These are phyloP conservation scores for Chaetura pelagica DNA, from an alignment of 2,113 vertebrate species.

Conservation along the genomic window DNA sequence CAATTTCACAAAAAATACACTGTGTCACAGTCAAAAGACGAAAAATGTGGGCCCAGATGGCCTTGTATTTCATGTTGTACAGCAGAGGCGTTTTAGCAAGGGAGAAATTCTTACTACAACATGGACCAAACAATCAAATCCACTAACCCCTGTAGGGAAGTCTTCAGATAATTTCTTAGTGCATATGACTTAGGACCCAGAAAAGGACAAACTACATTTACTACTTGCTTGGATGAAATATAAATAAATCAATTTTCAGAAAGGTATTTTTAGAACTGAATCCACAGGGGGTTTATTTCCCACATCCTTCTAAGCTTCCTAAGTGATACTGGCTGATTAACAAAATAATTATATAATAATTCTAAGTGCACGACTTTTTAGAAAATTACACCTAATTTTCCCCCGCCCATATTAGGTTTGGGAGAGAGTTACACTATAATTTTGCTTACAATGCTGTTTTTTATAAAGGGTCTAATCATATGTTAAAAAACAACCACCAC, in stretches of 20 bases:
- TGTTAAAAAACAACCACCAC: not conserved
- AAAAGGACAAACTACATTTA: not conserved
- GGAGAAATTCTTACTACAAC: not conserved
- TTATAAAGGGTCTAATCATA: not conserved
- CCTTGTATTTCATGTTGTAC: not conserved
- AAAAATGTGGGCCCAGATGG: slow-evolving; percentile 37
- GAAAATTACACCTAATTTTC: not conserved
- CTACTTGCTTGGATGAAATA: not conserved
- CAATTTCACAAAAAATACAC: not conserved
- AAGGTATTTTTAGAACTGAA: not conserved
- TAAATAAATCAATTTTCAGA: not conserved
- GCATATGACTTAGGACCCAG: not conserved
- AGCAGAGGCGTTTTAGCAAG: not conserved
- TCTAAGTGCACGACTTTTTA: not conserved
- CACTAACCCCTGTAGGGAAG: not conserved
- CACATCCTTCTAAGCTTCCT: not conserved
- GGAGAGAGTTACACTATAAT: not conserved
- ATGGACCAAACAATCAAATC: not conserved
- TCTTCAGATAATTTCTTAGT: not conserved
- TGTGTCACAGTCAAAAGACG: slow-evolving; percentile 13
- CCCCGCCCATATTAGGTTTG: rapidly evolving
- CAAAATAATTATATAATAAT: not conserved
- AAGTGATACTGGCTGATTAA: not conserved
- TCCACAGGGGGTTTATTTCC: not conserved
- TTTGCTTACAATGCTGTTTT: not conserved